Percentiles rank a stretch among this genome's conserved stretches.
Conservation (phyloP, 2,797 vertebrate species). For the Dipus sagitta region DNA sequence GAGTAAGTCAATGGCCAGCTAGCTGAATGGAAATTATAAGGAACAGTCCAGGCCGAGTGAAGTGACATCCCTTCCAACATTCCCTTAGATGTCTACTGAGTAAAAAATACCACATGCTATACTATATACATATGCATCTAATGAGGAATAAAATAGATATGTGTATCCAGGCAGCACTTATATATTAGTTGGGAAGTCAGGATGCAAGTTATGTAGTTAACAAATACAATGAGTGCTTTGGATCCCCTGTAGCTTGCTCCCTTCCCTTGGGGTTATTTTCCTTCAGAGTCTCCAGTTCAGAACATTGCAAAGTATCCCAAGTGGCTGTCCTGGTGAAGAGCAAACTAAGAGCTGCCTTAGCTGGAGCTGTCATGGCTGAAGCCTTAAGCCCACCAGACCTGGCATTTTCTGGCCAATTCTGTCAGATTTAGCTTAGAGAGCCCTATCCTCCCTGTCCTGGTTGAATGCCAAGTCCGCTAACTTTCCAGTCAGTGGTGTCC, state of each 20-base stretch:
- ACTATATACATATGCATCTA: neutral
- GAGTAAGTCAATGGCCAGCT: neutral
- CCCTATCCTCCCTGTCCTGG: neutral
- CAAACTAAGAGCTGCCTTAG: conserved; percentile 56
- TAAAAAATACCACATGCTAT: neutral
- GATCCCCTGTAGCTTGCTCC: neutral
- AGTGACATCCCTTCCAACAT: neutral
- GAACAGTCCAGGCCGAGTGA: neutral
- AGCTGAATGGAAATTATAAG: neutral
- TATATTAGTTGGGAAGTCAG: neutral
- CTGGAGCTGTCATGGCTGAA: conserved; percentile 42
- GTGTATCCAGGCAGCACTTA: neutral
- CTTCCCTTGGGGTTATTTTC: conserved; percentile 6
- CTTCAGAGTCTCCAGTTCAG: conserved; percentile 63
- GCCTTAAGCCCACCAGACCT: conserved; percentile 57
- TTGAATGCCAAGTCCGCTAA: neutral
- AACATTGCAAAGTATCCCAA: conserved; percentile 69
- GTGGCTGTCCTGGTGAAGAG: conserved; percentile 56
- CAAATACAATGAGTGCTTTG: neutral
- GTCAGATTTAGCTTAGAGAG: neutral
- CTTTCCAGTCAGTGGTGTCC: conserved; percentile 14
- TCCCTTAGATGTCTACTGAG: neutral
- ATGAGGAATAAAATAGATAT: neutral
- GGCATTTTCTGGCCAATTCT: conserved; percentile 47
- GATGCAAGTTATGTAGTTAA: neutral